Base-by-base conservation (phyloP, 1,140 invertebrate species). In the Drosophila fuyamai region DNA sequence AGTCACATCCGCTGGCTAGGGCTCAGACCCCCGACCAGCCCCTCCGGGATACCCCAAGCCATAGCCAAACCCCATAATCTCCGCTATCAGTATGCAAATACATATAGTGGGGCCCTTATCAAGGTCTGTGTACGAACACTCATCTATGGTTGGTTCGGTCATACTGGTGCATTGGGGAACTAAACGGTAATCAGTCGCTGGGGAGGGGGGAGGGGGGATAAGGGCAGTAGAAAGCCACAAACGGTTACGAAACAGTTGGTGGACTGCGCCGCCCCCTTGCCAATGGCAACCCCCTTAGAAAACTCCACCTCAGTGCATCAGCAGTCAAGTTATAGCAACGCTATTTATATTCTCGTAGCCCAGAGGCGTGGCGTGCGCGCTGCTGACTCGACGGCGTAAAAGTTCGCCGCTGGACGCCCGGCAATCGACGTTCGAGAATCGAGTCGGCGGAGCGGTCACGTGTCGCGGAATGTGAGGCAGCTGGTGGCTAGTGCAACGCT, bases 331-430 rank as follows among this genome's bases (percentile, higher is more conserved):
- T 76, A 65, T 60, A 79, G 71, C 58, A 65, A 65, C 56, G 81
- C 83, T 86, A 88, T 88, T 88, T 88, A 79, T 88, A 88, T 88
- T 88, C 76, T 82, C 72, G 66, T 79, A 77, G 60, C 57, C 29
- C 58, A 70, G 79, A 72, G 68, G 68, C 68, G 68, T 50, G 68
- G 68, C 68, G 68, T 50, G 67, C 51, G 67, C 62, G 53, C 82
- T 61, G 53, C 82, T 61, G 72, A 68, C 54, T 72, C 44, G 63
- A 50, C 75, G 81, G 23, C 23, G 23, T 23, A 23, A 23, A 23
- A 23, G 23, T 16, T n/a, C 23, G 18, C 50, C 75, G 81, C 44
- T n/a, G 38, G 40, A 35, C 40, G 9, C 48, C 18, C 40, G 29
- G 14, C 48, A 72, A 13, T n/a, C 27, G 29, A 23, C 27, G 1